phyloP scores from a whole-genome alignment of 2,797 vertebrate genomes.

The Lateolabrax maculatus region DNA sequence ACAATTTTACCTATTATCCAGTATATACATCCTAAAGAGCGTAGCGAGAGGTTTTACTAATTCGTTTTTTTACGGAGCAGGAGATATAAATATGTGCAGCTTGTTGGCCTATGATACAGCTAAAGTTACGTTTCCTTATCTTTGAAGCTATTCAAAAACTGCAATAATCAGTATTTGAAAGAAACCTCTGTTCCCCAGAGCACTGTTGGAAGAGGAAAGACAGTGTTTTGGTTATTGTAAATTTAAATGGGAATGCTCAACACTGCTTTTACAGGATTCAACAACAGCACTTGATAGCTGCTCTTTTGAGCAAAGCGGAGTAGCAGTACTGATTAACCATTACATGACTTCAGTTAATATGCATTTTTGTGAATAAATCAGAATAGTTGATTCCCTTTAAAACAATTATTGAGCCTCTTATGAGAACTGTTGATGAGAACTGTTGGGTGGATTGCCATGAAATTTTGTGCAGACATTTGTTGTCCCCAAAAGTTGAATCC shows the following conservation, averaged over 20 bases:
- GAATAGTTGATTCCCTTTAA: neutral
- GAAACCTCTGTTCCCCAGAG: slow-evolving; percentile 17
- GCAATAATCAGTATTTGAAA: slow-evolving; percentile 37
- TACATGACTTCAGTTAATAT: no score
- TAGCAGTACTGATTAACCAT: no score
- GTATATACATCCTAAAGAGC: slow-evolving; percentile 12
- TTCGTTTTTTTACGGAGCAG: slow-evolving; percentile 31
- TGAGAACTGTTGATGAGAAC: no score
- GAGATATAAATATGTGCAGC: slow-evolving; percentile 20
- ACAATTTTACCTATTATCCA: slow-evolving; percentile 19
- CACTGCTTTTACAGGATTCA: neutral
- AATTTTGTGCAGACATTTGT: neutral
- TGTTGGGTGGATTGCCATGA: neutral
- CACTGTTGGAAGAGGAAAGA: neutral
- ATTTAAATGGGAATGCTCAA: no score
- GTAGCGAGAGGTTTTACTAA: neutral
- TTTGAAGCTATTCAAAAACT: slow-evolving; percentile 34
- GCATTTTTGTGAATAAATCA: neutral
- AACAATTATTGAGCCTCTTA: neutral
- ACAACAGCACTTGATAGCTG: neutral
- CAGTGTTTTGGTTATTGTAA: slow-evolving; percentile 12
- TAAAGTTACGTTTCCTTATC: slow-evolving; percentile 40
- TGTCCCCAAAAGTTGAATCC: neutral
- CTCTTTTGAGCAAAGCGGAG: no score
- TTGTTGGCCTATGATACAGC: slow-evolving; percentile 34